Evolutionary conservation across 1,140 invertebrate species (phyloP).

Genomic region (Papilio helenus): DNA sequence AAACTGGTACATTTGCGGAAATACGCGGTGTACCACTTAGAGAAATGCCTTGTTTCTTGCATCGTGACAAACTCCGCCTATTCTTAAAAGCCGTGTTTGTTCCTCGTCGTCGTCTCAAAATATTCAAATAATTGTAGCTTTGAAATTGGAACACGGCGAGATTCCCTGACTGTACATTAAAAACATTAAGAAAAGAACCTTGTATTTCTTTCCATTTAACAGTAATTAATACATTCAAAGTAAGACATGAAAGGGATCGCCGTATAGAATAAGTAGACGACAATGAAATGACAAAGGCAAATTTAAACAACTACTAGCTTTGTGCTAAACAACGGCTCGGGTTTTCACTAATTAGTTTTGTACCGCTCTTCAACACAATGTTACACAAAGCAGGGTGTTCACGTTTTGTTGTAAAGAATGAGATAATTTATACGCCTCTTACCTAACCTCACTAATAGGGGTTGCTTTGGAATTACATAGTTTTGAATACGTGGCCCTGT

Average conservation of each 20-base stretch:
- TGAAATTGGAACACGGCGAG: too few species aligned
- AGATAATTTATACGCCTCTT: slow-evolving; percentile 21
- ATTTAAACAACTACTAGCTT: slow-evolving; percentile 33
- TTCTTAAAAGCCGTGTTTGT: too few species aligned
- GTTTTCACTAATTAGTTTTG: slow-evolving; percentile 33
- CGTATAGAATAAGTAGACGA: slow-evolving; percentile 13
- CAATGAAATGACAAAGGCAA: slow-evolving; percentile 33
- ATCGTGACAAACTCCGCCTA: too few species aligned
- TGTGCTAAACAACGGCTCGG: slow-evolving; percentile 28
- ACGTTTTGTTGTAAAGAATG: slow-evolving; percentile 5
- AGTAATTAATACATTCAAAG: slow-evolving; percentile 5
- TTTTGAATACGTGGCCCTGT: background rate
- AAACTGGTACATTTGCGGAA: too few species aligned
- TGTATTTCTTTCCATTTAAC: slow-evolving; percentile 9
- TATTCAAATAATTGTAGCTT: too few species aligned
- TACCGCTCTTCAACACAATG: slow-evolving; percentile 12
- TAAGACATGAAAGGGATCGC: background rate
- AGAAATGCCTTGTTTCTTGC: too few species aligned
- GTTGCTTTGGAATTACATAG: background rate
- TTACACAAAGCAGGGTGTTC: slow-evolving; percentile 15
- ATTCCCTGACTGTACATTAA: background rate
- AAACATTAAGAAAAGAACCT: background rate
- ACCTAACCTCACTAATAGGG: slow-evolving; percentile 14
- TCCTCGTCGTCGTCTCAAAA: too few species aligned
- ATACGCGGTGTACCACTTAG: too few species aligned